A percentile compares a stretch with the other conserved stretches of the same genome.
Evolutionary conservation across 2,797 vertebrate genomes (phyloP).

Genomic region (Valencia hispanica): DNA sequence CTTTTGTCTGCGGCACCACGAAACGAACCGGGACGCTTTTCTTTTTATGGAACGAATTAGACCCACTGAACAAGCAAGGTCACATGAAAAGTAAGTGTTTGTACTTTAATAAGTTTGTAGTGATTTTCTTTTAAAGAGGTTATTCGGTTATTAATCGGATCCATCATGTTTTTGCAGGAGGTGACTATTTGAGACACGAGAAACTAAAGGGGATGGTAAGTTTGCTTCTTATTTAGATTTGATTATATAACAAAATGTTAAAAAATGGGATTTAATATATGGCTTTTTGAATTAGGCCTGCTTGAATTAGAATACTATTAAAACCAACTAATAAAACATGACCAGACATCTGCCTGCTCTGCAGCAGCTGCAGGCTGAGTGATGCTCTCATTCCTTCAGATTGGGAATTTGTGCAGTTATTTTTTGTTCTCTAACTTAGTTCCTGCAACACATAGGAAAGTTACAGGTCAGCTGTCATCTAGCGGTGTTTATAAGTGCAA

Average conservation of each 20-base stretch:
- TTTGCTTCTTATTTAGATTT: slow-evolving; percentile 1
- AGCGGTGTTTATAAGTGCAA: not conserved
- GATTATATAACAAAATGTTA: not conserved
- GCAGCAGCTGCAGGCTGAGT: slow-evolving; percentile 29
- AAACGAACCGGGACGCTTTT: not conserved
- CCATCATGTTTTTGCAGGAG: slow-evolving; percentile 37
- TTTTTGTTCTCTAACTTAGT: not conserved
- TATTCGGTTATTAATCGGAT: slow-evolving; percentile 2
- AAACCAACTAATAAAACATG: not conserved
- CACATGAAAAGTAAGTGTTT: slow-evolving; percentile 49
- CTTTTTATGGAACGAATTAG: slow-evolving; percentile 18
- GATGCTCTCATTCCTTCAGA: slow-evolving; percentile 28
- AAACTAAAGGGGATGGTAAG: slow-evolving; percentile 74
- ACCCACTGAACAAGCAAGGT: not conserved
- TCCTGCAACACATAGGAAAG: not conserved
- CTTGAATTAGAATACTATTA: not conserved
- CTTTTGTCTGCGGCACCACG: not conserved
- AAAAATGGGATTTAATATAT: too few relatives aligned
- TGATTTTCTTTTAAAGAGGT: not conserved
- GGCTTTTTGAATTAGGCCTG: not conserved
- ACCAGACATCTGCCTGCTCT: slow-evolving; percentile 29
- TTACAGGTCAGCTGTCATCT: not conserved
- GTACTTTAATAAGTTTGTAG: not conserved
- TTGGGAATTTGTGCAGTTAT: not conserved
- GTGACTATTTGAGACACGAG: slow-evolving; percentile 48